Conservation (phyloP, 1,140 invertebrate genomes). For the Anadara kagoshimensis region DNA sequence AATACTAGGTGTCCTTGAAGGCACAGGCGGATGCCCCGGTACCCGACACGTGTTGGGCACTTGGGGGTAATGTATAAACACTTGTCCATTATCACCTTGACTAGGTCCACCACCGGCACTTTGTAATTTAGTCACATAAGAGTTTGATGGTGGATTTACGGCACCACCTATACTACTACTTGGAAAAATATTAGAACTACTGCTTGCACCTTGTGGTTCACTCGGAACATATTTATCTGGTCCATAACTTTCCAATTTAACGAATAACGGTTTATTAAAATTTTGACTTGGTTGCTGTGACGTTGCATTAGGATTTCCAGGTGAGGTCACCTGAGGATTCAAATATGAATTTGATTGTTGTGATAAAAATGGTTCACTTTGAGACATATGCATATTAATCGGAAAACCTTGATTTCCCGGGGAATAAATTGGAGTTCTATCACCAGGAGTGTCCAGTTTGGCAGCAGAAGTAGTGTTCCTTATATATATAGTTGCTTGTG, state of each 20-base stretch:
- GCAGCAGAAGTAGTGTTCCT: background rate
- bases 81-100: slow-evolving; percentile 31
- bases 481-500: slow-evolving; percentile 15
- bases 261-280: slow-evolving; percentile 1
- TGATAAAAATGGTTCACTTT: slow-evolving; percentile 21
- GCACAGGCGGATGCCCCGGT: slow-evolving; percentile 27
- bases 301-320: background rate
- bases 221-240: background rate
- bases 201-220: no score
- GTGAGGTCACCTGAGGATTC: background rate
- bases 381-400: slow-evolving; percentile 18
- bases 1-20: slow-evolving; percentile 44
- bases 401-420: slow-evolving; percentile 8
- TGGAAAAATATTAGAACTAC: no score
- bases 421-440: slow-evolving; percentile 16
- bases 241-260: background rate
- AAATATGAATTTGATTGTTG: no score
- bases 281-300: slow-evolving; percentile 1
- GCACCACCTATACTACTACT: slow-evolving; percentile 18
- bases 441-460: slow-evolving; percentile 1
- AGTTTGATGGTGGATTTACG: slow-evolving; percentile 25
- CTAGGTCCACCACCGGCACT: slow-evolving; percentile 28
- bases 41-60: slow-evolving; percentile 23
- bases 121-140: slow-evolving; percentile 16
- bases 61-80: slow-evolving; percentile 24